Base-by-base conservation (phyloP, 1,140 invertebrate species). In the Brachionus angularis region DNA sequence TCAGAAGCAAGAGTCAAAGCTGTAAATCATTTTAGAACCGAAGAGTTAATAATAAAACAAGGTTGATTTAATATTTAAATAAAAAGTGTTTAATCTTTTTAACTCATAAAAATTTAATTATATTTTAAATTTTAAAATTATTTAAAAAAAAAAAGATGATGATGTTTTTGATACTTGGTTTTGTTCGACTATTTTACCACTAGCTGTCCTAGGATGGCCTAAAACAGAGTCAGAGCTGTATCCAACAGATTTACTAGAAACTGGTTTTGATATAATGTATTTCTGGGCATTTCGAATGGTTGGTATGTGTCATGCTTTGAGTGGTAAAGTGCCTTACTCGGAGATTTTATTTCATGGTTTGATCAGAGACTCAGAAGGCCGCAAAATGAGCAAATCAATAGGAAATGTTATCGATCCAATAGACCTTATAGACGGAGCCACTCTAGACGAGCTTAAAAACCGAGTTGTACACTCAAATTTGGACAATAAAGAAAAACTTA, bases 371-470 rank as follows among this genome's bases (percentile, higher is more conserved):
- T 72, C 76, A 10, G 73, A 79, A 21, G 81, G 81, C 2, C 71
- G 76, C 34, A 83, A 83, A 73, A 82, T 83, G 81, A 79, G 78
- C 73, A 83, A 83, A 72, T 80, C 80, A 25, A 72, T 78, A 14
- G 81, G 81, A 2, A 83, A 83, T 76, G 80, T 81, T 1, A 78
- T 82, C 31, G 81, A 83, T 73, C 81, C 80, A 0, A 86, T 96
- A 80, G 93, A 98, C 83, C 92, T 99, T 0, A 96, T 99, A 73
- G 81, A 84, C 27, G 96, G 96, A 44, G 90, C 94, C 62, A 84
- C 87, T 0, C 79, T 98, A 33, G 87, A 93, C 77, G 31, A 55
- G 23, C 36, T 71, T 5, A 42, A 71, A 47, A 49, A 55, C 5
- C 21, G 34, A 55, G 29, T 71, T n/a, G 1, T 44, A 18, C 33